These are phyloP conservation scores for Streblospio benedicti DNA, from an alignment of 1,140 invertebrate genomes.

Conservation along the genomic window DNA sequence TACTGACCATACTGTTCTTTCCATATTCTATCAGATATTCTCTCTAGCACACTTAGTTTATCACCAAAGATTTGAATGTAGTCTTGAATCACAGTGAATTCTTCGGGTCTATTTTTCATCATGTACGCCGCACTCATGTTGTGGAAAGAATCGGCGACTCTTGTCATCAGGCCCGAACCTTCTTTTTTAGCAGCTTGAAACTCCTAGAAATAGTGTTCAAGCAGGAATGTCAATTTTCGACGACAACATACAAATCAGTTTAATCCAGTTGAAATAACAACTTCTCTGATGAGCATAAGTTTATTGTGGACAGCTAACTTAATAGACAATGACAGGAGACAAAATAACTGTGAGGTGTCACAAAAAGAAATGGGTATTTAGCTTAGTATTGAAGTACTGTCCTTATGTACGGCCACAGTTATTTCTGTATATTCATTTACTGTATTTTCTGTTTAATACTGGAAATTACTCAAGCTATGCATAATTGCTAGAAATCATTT, in stretches of 20 bases:
- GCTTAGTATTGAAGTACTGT: too few relatives aligned
- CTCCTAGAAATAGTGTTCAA: constrained; percentile 56
- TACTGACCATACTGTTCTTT: constrained; percentile 59
- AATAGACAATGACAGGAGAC: too few relatives aligned
- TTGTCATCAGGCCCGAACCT: constrained; percentile 52
- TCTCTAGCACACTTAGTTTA: constrained; percentile 58
- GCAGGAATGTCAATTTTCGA: constrained; percentile 9
- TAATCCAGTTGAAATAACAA: too few relatives aligned
- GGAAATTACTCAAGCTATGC: too few relatives aligned
- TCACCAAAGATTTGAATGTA: constrained; percentile 59
- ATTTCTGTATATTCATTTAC: too few relatives aligned
- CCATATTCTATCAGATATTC: constrained; percentile 59
- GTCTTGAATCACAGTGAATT: constrained; percentile 58
- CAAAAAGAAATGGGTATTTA: too few relatives aligned
- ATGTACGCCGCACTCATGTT: constrained; percentile 53
- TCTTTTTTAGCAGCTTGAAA: constrained; percentile 59
- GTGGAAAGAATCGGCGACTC: constrained; percentile 56
- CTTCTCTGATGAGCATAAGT: too few relatives aligned
- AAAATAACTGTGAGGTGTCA: too few relatives aligned
- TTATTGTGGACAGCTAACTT: too few relatives aligned
- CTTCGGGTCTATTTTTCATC: constrained; percentile 55
- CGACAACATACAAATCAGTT: neutral
- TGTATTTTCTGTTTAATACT: too few relatives aligned
- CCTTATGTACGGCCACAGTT: too few relatives aligned
- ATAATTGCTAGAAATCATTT: too few relatives aligned